Evolutionary conservation across 2,797 vertebrate species (phyloP).

Genomic region (Eulemur rubriventer): DNA sequence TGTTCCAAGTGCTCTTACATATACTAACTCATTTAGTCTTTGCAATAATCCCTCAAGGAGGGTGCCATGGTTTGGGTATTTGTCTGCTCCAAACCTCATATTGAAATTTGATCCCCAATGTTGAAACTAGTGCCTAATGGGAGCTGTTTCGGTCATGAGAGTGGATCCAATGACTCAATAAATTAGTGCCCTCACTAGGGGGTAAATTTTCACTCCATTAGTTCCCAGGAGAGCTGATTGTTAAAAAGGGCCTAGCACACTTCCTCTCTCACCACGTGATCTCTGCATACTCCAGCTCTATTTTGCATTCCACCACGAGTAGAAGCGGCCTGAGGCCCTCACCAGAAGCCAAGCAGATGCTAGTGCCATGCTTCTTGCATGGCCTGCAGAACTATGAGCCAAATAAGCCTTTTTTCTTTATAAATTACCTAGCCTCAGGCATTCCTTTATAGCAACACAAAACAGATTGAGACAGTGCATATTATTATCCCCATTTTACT

Average conservation of each 20-base stretch:
- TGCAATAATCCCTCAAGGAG: neutral
- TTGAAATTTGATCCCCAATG: neutral
- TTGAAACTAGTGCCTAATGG: neutral
- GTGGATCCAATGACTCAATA: neutral
- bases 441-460: neutral
- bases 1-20: neutral
- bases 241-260: neutral
- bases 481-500: neutral
- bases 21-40: neutral
- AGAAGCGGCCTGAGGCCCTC: neutral
- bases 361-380: neutral
- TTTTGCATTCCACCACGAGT: neutral
- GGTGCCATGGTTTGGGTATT: neutral
- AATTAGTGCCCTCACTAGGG: neutral
- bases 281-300: neutral
- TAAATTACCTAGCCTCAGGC: neutral
- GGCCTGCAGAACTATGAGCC: neutral
- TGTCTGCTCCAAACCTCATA: neutral
- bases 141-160: neutral
- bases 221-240: neutral
- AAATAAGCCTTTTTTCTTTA: neutral
- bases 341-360: neutral
- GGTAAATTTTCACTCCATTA: neutral
- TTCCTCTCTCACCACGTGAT: neutral
- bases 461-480: neutral